phyloP scores from a whole-genome alignment of 1,140 invertebrate genomes.

The Riptortus pedestris region DNA sequence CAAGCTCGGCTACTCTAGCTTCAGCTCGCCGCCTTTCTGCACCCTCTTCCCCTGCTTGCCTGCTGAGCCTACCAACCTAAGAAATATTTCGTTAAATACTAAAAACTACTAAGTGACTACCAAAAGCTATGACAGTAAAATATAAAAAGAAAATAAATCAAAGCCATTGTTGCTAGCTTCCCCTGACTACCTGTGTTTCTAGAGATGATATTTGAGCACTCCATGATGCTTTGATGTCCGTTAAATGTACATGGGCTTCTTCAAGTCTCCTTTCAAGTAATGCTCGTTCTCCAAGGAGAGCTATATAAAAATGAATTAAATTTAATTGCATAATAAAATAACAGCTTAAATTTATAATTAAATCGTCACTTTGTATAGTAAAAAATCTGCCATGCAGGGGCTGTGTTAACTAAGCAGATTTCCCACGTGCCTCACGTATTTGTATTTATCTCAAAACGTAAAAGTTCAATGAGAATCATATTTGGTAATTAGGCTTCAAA shows the following conservation, averaged over 20 bases:
- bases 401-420: no score
- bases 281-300: conserved; percentile 46
- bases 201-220: conserved; percentile 74
- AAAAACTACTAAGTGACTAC: no score
- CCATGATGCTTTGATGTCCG: conserved; percentile 81
- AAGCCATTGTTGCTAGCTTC: conserved; percentile 10
- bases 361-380: background rate
- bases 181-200: conserved; percentile 58
- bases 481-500: no score
- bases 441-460: no score
- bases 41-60: conserved; percentile 69
- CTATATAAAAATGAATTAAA: conserved; percentile 31
- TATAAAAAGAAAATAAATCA: no score
- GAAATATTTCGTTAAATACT: no score
- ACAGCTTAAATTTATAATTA: no score
- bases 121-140: no score
- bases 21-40: conserved; percentile 62
- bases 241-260: conserved; percentile 70
- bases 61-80: conserved; percentile 59
- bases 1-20: conserved; percentile 52
- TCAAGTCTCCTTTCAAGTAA: conserved; percentile 64
- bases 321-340: background rate
- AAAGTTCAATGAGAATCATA: no score
- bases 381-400: no score
- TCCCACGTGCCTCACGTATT: no score